Evolutionary conservation across 2,888 invertebrate genomes (phyloP), one percentile per base, ranked within the genome.

Genomic region (Tubiluchus corallicola): DNA sequence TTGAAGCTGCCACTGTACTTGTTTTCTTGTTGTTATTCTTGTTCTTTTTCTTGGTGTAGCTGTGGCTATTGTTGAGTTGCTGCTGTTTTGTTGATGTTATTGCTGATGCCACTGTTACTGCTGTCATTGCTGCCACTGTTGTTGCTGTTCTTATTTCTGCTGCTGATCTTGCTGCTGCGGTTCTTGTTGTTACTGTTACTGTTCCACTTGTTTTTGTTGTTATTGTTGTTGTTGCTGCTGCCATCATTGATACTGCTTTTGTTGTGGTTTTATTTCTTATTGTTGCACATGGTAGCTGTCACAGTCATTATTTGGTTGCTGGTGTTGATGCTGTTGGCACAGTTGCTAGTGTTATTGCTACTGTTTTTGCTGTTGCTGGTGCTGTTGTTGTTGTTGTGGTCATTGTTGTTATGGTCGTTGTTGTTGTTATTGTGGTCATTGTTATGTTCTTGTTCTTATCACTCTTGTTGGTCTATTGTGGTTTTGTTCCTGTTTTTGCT

Each of bases 1-100:
- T n/a, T n/a, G n/a, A n/a, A n/a, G n/a, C n/a, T n/a, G n/a, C n/a
- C n/a, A 5, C 5, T 4, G n/a, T 4, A 4, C 39, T 17, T 16
- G 17, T 4, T 4, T 39, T 4, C n/a, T 4, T 17, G 16, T 16
- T 5, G 17, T 16, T n/a, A 4, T 4, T 39, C 17, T 9, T 9
- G 16, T 16, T 16, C 17, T 4, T 42, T 37, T 42, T 42, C 5
- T 41, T 42, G 43, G 4, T 42, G 4, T 42, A 15, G 43, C 19
- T 42, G 43, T 41, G 38, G 43, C 16, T 41, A 41, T 42, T 41
- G 43, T 41, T 42, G 43, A n/a, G n/a, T 42, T 41, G 40, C 5
- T 41, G 40, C 16, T 41, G 43, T 42, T 41, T 41, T 41, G 43
- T n/a, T 41, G 43, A 9, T 41, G 3, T 41, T 9, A 17, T 41